These are phyloP conservation scores for Drosophila obscura DNA, from an alignment of 1,140 invertebrate genomes.

Conservation along the genomic window DNA sequence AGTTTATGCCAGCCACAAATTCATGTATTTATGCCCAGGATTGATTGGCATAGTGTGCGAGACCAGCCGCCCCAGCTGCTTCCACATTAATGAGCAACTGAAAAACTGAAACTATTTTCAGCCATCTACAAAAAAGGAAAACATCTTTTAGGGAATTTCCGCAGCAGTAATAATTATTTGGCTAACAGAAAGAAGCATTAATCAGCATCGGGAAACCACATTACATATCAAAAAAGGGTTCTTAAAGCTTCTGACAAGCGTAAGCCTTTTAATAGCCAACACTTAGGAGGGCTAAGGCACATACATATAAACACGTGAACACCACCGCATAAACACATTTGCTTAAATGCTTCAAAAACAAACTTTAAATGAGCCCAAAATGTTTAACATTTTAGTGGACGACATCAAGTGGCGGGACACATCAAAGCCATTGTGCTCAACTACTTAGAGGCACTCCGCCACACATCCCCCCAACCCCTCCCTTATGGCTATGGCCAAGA, in stretches of 20 bases:
- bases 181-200: too few relatives aligned
- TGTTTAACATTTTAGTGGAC: conserved; percentile 61
- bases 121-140: neutral
- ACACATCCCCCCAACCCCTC: conserved; percentile 12
- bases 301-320: too few relatives aligned
- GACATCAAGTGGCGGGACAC: conserved; percentile 46
- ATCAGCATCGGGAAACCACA: too few relatives aligned
- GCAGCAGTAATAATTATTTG: too few relatives aligned
- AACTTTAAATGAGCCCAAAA: conserved; percentile 60
- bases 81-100: too few relatives aligned
- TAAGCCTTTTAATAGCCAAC: neutral
- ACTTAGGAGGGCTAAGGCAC: too few relatives aligned
- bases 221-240: too few relatives aligned
- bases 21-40: neutral
- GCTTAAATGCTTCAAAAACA: conserved; percentile 18
- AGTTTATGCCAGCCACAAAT: conserved; percentile 19
- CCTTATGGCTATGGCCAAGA: conserved; percentile 20
- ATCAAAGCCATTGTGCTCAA: conserved; percentile 58
- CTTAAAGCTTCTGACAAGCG: too few relatives aligned
- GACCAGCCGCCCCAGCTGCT: too few relatives aligned
- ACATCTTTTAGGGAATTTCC: neutral
- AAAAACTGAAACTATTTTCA: neutral
- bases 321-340: conserved; percentile 31
- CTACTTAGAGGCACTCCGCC: conserved; percentile 37
- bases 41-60: too few relatives aligned